A percentile compares a stretch with the other conserved stretches of the same genome.
phyloP scores from a whole-genome alignment of 2,888 invertebrate species.

The Melinopterus prodromus region DNA sequence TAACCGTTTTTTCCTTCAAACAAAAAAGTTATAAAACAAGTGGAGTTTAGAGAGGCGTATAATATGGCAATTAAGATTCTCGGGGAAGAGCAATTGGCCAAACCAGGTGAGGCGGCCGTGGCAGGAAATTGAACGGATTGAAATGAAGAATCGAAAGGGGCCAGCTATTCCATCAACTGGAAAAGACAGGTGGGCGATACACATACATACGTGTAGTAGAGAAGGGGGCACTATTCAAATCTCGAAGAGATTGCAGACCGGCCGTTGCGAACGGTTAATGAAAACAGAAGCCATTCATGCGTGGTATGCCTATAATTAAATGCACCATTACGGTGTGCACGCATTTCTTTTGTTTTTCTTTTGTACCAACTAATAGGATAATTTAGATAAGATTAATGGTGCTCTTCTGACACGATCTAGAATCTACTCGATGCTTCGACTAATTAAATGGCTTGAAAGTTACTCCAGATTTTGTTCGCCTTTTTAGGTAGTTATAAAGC shows the following conservation, averaged over 20 bases:
- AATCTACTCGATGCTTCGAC: not conserved
- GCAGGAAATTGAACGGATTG: slow-evolving; percentile 23
- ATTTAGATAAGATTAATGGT: slow-evolving; percentile 25
- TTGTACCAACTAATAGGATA: slow-evolving; percentile 20
- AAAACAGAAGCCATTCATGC: slow-evolving; percentile 20
- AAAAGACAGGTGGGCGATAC: slow-evolving; percentile 19
- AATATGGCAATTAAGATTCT: not conserved
- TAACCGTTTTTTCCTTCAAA: no score
- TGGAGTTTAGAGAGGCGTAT: not conserved
- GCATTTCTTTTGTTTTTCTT: not conserved
- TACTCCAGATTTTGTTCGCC: not conserved
- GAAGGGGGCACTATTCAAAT: slow-evolving; percentile 15
- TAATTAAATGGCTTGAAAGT: not conserved
- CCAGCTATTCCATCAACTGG: slow-evolving; percentile 6
- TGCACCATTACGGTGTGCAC: slow-evolving; percentile 19
- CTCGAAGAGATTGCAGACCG: not conserved
- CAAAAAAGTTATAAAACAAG: no score
- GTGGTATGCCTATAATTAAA: slow-evolving; percentile 15
- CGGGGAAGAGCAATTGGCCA: no score
- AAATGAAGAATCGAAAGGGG: slow-evolving; percentile 5
- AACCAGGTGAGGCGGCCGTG: not conserved
- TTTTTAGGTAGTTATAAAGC: not conserved
- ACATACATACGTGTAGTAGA: not conserved
- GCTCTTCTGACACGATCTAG: not conserved
- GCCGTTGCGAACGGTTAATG: not conserved